A percentile compares a stretch with the other conserved stretches of the same genome.
Conservation (phyloP, 1,140 invertebrate species). For the Chlorops oryzae region DNA sequence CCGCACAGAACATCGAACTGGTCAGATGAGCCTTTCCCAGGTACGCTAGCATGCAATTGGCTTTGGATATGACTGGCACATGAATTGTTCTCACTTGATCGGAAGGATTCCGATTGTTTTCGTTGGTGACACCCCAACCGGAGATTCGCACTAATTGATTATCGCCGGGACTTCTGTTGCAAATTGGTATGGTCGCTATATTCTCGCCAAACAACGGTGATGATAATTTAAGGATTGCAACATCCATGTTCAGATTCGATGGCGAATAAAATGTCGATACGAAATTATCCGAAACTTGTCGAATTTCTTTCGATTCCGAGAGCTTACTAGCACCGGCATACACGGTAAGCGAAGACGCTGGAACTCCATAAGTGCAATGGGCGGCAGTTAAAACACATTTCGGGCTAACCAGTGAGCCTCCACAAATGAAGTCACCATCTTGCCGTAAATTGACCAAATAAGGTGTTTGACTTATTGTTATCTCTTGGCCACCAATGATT, state of each 20-base stretch:
- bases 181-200: slow-evolving; percentile 24
- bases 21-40: slow-evolving; percentile 24
- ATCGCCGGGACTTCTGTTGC: slow-evolving; percentile 17
- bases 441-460: slow-evolving; percentile 33
- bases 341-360: slow-evolving; percentile 22
- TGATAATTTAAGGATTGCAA: slow-evolving; percentile 26
- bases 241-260: slow-evolving; percentile 37
- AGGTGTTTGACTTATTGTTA: slow-evolving; percentile 25
- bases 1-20: slow-evolving; percentile 39
- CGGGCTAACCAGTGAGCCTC: slow-evolving; percentile 28
- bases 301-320: slow-evolving; percentile 8
- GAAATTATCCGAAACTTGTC: slow-evolving; percentile 16
- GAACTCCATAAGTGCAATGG: slow-evolving; percentile 17
- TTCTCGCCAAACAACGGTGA: slow-evolving; percentile 13
- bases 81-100: slow-evolving; percentile 29
- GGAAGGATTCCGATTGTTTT: slow-evolving; percentile 22
- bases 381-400: slow-evolving; percentile 37
- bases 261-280: slow-evolving; percentile 16
- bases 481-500: slow-evolving; percentile 33
- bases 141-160: slow-evolving; percentile 34
- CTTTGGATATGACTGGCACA: slow-evolving; percentile 23
- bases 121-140: slow-evolving; percentile 35
- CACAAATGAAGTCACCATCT: slow-evolving; percentile 26
- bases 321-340: slow-evolving; percentile 32
- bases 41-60: slow-evolving; percentile 31